Evolutionary conservation across 2,888 invertebrate genomes (phyloP).

Genomic region (Standfussiana lucernea): DNA sequence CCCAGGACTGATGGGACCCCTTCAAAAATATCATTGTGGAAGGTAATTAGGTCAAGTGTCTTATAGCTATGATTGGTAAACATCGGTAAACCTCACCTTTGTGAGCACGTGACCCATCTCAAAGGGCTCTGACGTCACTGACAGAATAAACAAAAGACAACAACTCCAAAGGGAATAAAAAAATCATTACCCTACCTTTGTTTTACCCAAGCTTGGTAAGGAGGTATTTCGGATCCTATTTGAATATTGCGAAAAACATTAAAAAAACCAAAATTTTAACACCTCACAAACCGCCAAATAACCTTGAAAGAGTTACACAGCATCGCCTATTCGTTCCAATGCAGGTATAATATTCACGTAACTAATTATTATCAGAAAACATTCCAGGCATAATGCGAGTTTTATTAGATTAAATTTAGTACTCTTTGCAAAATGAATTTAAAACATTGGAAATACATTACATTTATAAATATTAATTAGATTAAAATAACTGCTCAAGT

Average conservation of each 20-base stretch:
- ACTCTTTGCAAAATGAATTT: constrained; percentile 19
- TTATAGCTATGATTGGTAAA: constrained; percentile 38
- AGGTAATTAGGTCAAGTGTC: constrained; percentile 64
- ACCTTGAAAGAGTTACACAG: constrained; percentile 41
- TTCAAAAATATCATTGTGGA: constrained; percentile 53
- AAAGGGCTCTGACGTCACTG: constrained; percentile 11
- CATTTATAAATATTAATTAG: constrained; percentile 20
- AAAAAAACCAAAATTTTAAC: constrained; percentile 5
- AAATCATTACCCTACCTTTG: neutral
- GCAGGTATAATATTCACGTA: constrained; percentile 48
- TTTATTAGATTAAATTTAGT: constrained; percentile 12
- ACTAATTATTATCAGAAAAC: constrained; percentile 58
- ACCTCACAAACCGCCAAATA: neutral
- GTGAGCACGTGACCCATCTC: constrained; percentile 23
- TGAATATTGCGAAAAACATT: neutral
- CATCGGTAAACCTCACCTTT: constrained; percentile 51
- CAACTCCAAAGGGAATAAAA: constrained; percentile 8
- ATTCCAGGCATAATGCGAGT: constrained; percentile 29
- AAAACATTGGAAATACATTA: constrained; percentile 13
- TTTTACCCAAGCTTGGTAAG: neutral
- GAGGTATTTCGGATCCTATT: neutral
- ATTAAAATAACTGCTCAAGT: constrained; percentile 18
- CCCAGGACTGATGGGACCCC: constrained; percentile 50
- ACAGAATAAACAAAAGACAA: neutral
- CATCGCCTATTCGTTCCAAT: constrained; percentile 45